Evolutionary conservation across 2,888 invertebrate genomes (phyloP), one percentile per base, ranked within the genome.

Genomic region (Hipparchia sbordonii): DNA sequence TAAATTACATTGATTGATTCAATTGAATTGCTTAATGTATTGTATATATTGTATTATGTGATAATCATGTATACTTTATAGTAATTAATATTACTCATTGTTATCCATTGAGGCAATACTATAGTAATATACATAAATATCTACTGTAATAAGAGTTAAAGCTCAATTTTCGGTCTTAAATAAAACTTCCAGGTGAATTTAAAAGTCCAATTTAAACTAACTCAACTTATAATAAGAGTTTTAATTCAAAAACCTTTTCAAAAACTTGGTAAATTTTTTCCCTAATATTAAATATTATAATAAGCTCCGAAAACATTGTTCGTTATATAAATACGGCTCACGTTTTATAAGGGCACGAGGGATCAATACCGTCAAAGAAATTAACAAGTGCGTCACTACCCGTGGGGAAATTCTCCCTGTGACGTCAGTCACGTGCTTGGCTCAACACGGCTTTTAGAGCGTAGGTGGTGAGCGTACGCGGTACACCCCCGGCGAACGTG

Each of bases 341-440:
- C 56, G 63, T 69, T 69, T 69, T 61, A 5, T 62, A 69, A 69
- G 60, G 61, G 60, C 69, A 61, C 61, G 67, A 3, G 12, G 54
- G 65, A 76, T 77, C 77, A 71, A 77, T 76, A 76, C 61, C 39
- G 13, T 48, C 67, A 54, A 69, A 71, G 72, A 69, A 76, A 61
- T 76, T 67, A 73, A 69, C 71, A 76, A 73, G 46, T 77, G 77
- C 77, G 77, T 77, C 77, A 77, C 73, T 51, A 60, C 13, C 77
- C 77, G 77, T 79, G 79, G 78, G 78, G 81, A 79, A 80, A 82
- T 82, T 81, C 79, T 81, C 81, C 82, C 78, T 72, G 84, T 91
- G 91, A 91, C 91, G 91, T 90, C 88, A 89, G 71, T 70, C 77
- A 74, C 63, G 76, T 72, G 68, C 66, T 59, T n/a, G 65, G 62